These are phyloP conservation scores for Halichoerus grypus DNA, from an alignment of 2,113 vertebrate genomes.

Conservation along the genomic window DNA sequence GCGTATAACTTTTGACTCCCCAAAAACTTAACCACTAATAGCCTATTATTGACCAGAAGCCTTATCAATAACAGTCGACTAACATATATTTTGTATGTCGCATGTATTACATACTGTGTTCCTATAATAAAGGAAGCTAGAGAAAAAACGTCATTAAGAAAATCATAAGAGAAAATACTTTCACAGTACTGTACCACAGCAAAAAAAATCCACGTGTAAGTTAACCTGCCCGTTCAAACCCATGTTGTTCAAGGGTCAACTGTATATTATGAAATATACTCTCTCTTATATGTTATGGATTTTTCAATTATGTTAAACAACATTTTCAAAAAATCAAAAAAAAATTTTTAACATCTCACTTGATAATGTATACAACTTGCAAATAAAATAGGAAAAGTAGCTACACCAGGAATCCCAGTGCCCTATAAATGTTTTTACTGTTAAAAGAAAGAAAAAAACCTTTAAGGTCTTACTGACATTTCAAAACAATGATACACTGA, in stretches of 20 bases:
- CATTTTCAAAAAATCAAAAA: constrained; percentile 40
- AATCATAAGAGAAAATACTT: neutral
- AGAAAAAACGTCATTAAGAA: neutral
- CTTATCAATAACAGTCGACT: neutral
- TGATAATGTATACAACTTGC: neutral
- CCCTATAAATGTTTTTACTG: constrained; percentile 37
- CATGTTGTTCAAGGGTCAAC: neutral
- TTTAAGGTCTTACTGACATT: constrained; percentile 20
- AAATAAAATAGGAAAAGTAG: constrained; percentile 40
- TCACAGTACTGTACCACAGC: neutral
- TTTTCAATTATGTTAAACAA: neutral
- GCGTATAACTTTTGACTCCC: neutral
- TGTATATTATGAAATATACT: neutral
- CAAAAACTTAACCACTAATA: neutral
- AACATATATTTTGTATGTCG: neutral
- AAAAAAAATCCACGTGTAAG: neutral
- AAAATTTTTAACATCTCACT: constrained; percentile 39
- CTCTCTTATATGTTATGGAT: neutral
- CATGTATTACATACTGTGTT: neutral
- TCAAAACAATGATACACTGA: constrained; percentile 6
- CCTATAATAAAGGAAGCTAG: neutral
- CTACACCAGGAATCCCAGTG: neutral
- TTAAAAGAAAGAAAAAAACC: constrained; percentile 52
- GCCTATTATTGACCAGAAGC: neutral
- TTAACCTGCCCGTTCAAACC: neutral